These are phyloP conservation scores for Xenopus tropicalis DNA, from an alignment of 2,113 vertebrate genomes.

Conservation along the genomic window UCB_Xtro_10.0 CM004444.2:68968001-68968500, in stretches of 20 bases:
- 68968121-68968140: too few relatives aligned
- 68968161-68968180: slow-evolving; percentile 76
- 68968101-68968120: too few relatives aligned
- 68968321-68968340: slow-evolving; percentile 86
- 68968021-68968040: too few relatives aligned
- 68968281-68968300: slow-evolving; percentile 86
- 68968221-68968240: slow-evolving; percentile 92
- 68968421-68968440: neutral
- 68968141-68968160: too few relatives aligned
- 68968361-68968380: slow-evolving; percentile 26
- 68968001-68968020: too few relatives aligned
- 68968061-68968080: too few relatives aligned
- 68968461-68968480: too few relatives aligned
- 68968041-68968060: too few relatives aligned
- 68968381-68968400: too few relatives aligned
- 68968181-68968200: slow-evolving; percentile 81
- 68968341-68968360: slow-evolving; percentile 79
- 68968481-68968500: too few relatives aligned
- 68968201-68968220: slow-evolving; percentile 80
- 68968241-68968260: slow-evolving; percentile 84
- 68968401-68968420: neutral
- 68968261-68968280: slow-evolving; percentile 88
- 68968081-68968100: too few relatives aligned
- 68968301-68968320: slow-evolving; percentile 80
- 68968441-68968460: too few relatives aligned